phyloP scores from a whole-genome alignment of 2,888 invertebrate genomes.

The Papilio gigon region DNA sequence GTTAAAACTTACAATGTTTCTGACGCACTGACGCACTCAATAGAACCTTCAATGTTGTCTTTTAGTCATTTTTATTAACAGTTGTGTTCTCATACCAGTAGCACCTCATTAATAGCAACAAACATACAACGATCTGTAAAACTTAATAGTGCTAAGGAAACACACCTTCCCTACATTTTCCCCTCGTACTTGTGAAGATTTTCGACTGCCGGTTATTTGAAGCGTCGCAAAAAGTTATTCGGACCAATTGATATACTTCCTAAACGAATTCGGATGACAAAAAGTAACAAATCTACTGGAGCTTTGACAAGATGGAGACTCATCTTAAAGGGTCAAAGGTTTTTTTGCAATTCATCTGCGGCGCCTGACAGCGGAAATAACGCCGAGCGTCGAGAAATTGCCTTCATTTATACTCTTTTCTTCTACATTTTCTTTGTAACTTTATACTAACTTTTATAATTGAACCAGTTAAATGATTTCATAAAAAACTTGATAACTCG shows the following conservation, averaged over 20 bases:
- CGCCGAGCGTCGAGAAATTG: conserved; percentile 26
- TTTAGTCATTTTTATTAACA: neutral
- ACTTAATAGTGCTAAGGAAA: too few species aligned
- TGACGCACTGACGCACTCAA: conserved; percentile 19
- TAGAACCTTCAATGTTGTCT: neutral
- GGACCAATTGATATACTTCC: conserved; percentile 4
- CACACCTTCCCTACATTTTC: too few species aligned
- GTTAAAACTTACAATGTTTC: conserved; percentile 8
- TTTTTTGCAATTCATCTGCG: conserved; percentile 25
- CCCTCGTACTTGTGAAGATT: too few species aligned
- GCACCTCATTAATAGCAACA: too few species aligned
- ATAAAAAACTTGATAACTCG: neutral
- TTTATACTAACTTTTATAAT: conserved; percentile 1
- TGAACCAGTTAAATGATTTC: neutral
- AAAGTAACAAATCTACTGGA: conserved; percentile 7
- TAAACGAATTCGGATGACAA: conserved; percentile 7
- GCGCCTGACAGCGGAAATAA: conserved; percentile 28
- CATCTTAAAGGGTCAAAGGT: conserved; percentile 30
- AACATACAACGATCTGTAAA: too few species aligned
- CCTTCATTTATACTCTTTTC: conserved; percentile 28
- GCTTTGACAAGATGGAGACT: conserved; percentile 20
- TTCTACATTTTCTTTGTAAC: conserved; percentile 21
- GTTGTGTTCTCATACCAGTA: too few species aligned
- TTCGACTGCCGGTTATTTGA: neutral
- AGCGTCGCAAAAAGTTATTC: neutral